phyloP scores from a whole-genome alignment of 1,140 invertebrate genomes.

The Drosophila bipectinata region DNA sequence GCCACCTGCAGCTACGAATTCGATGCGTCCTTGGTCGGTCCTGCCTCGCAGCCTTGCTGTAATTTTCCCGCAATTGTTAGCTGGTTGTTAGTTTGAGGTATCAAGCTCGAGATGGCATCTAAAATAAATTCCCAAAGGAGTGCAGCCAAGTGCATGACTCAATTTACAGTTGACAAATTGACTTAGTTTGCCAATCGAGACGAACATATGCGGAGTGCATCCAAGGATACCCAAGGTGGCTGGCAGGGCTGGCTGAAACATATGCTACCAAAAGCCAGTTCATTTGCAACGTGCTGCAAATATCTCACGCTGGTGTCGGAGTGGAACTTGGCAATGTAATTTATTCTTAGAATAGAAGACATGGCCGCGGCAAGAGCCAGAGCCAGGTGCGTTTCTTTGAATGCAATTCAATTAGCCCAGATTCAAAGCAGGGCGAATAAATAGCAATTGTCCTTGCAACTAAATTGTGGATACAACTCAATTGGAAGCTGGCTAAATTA shows the following conservation, averaged over 20 bases:
- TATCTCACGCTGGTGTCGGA: conserved; percentile 8
- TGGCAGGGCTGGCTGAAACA: conserved; percentile 26
- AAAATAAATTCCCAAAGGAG: conserved; percentile 25
- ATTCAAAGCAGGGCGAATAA: conserved; percentile 62
- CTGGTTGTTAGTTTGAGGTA: conserved; percentile 22
- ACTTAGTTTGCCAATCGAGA: conserved; percentile 53
- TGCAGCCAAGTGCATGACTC: conserved; percentile 54
- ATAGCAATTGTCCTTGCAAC: conserved; percentile 60
- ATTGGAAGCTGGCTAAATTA: conserved; percentile 45
- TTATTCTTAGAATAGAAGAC: conserved; percentile 53
- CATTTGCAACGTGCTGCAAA: conserved; percentile 43
- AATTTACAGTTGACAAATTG: conserved; percentile 68
- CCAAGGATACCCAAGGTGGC: conserved; percentile 6
- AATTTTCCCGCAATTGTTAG: conserved; percentile 61
- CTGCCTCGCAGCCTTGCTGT: conserved; percentile 18
- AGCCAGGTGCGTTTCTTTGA: conserved; percentile 61
- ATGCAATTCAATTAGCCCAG: conserved; percentile 77
- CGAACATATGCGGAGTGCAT: conserved; percentile 64
- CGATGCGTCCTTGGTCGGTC: conserved; percentile 20
- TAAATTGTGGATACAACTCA: conserved; percentile 53
- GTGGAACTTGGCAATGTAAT: conserved; percentile 33
- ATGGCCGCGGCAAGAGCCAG: conserved; percentile 15
- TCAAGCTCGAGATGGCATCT: conserved; percentile 12
- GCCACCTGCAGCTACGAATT: conserved; percentile 18
- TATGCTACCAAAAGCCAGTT: conserved; percentile 52